phyloP scores from a whole-genome alignment of 2,888 invertebrate genomes.

The Geophilus truncorum region DNA sequence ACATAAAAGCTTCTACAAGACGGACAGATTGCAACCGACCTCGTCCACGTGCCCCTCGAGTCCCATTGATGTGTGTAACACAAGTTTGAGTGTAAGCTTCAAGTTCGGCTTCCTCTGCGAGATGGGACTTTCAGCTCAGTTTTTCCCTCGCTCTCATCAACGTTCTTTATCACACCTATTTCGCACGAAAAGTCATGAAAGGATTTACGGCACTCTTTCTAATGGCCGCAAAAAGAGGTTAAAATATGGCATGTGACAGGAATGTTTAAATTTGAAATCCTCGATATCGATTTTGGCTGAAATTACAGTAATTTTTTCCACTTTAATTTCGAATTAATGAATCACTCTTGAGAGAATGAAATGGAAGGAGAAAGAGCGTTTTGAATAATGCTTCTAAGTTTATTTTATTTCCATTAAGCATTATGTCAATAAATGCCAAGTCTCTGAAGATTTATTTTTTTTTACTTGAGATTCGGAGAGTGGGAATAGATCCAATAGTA shows the following conservation, averaged over 20 bases:
- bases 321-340: background rate
- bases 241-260: background rate
- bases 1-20: slow-evolving; percentile 19
- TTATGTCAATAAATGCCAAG: background rate
- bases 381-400: background rate
- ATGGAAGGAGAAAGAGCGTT: background rate
- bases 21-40: slow-evolving; percentile 19
- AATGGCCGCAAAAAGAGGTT: background rate
- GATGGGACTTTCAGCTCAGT: background rate
- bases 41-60: slow-evolving; percentile 19
- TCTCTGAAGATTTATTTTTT: background rate
- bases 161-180: background rate
- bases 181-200: background rate
- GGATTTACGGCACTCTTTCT: background rate
- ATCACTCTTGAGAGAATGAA: too few relatives aligned
- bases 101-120: background rate
- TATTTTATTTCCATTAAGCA: too few relatives aligned
- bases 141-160: background rate
- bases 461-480: background rate
- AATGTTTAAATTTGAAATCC: background rate
- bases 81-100: slow-evolving; percentile 18
- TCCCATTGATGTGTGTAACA: slow-evolving; percentile 2
- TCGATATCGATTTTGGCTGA: too few relatives aligned
- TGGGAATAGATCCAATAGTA: background rate
- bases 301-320: background rate